Evolutionary conservation across 2,797 vertebrate species (phyloP).

Genomic region (Crenichthys baileyi): DNA sequence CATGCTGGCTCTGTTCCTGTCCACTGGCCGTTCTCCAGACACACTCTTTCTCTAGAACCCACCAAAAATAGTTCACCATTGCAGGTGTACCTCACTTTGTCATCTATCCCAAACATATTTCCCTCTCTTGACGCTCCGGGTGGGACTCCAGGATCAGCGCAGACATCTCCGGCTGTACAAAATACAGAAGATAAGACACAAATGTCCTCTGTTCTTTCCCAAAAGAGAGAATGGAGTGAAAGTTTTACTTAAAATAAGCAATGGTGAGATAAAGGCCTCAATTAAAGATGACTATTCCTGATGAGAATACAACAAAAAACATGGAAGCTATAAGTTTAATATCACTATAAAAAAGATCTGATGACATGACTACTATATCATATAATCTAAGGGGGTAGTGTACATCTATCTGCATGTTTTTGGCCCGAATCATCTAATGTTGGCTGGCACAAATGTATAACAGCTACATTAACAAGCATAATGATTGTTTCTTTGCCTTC

Average conservation of each 20-base stretch:
- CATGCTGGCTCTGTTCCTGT: slow-evolving; percentile 69
- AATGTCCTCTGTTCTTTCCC: background rate
- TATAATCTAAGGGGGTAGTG: background rate
- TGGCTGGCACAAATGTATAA: background rate
- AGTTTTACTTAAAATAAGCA: background rate
- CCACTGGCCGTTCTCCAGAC: slow-evolving; percentile 68
- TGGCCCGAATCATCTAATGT: background rate
- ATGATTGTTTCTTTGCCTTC: background rate
- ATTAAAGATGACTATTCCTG: too few species aligned
- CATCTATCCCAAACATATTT: slow-evolving; percentile 50
- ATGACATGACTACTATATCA: too few species aligned
- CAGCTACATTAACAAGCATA: background rate
- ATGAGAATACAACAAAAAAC: too few species aligned
- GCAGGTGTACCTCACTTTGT: slow-evolving; percentile 68
- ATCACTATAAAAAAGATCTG: too few species aligned
- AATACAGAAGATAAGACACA: background rate
- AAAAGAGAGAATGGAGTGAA: background rate
- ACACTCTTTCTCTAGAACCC: slow-evolving; percentile 63
- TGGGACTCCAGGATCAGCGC: slow-evolving; percentile 74
- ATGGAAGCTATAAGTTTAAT: too few species aligned
- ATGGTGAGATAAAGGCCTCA: too few species aligned
- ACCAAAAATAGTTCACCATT: slow-evolving; percentile 51
- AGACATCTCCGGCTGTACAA: slow-evolving; percentile 46
- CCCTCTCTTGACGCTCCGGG: slow-evolving; percentile 61
- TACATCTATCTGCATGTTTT: background rate